Evolutionary conservation across 2,113 vertebrate species (phyloP).

Genomic region (Origma solitaria): DNA sequence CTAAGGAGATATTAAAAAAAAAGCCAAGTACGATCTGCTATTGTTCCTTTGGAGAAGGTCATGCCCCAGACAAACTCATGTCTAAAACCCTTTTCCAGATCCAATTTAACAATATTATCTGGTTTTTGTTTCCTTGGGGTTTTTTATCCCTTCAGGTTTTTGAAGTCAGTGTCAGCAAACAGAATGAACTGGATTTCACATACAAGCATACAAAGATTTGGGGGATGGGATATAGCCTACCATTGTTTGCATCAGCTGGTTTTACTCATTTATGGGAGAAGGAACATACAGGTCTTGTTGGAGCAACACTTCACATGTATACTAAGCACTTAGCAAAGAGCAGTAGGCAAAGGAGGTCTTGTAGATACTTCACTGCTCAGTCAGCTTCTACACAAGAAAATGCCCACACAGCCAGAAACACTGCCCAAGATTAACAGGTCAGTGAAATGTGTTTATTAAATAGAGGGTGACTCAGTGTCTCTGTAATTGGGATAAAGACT

Average conservation of each 20-base stretch:
- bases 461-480: neutral
- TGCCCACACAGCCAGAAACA: neutral
- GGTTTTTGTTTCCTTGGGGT: fast-evolving
- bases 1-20: neutral
- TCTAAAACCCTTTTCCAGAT: neutral
- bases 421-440: neutral
- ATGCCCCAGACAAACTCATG: neutral
- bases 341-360: neutral
- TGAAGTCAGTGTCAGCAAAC: neutral
- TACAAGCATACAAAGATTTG: neutral
- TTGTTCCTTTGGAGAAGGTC: neutral
- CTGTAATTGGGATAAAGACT: neutral
- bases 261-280: neutral
- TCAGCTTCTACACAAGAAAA: neutral
- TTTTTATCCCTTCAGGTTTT: neutral
- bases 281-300: neutral
- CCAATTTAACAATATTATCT: neutral
- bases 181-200: neutral
- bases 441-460: neutral
- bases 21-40: neutral
- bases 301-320: neutral
- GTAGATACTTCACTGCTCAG: neutral
- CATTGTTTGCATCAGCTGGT: neutral
- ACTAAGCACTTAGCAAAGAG: neutral
- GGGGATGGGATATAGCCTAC: neutral